Conservation (phyloP, 2,113 vertebrate genomes). For the Lagopus muta region DNA sequence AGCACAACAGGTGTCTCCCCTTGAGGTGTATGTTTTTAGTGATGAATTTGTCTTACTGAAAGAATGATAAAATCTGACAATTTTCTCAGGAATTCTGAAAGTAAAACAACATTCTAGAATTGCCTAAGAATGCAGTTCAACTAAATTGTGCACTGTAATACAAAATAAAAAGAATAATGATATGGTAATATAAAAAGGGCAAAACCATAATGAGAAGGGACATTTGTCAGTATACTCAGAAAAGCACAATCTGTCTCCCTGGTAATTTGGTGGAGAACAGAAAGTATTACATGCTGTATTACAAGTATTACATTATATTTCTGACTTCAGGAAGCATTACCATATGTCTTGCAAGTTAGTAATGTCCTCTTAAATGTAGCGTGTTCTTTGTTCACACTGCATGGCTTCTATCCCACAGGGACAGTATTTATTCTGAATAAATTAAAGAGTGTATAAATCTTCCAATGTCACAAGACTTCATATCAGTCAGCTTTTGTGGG, state of each 20-base stretch:
- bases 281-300: slow-evolving; percentile 70
- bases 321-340: slow-evolving; percentile 71
- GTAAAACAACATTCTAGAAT: slow-evolving; percentile 37
- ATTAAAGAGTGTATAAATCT: slow-evolving; percentile 32
- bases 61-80: neutral
- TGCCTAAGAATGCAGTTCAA: slow-evolving; percentile 2
- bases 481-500: slow-evolving; percentile 38
- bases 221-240: slow-evolving; percentile 67
- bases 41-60: neutral
- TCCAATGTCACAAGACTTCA: neutral
- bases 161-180: slow-evolving; percentile 56
- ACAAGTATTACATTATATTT: slow-evolving; percentile 65
- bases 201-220: slow-evolving; percentile 61
- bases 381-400: slow-evolving; percentile 45
- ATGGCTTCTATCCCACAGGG: neutral
- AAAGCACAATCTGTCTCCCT: slow-evolving; percentile 69
- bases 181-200: slow-evolving; percentile 61
- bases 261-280: slow-evolving; percentile 68
- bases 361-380: slow-evolving; percentile 67
- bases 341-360: slow-evolving; percentile 72
- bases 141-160: slow-evolving; percentile 27
- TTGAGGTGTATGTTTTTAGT: neutral
- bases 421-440: slow-evolving; percentile 17
- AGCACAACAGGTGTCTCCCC: neutral
- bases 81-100: slow-evolving; percentile 48